Evolutionary conservation across 2,797 vertebrate species (phyloP), one percentile per base, ranked within the genome.

Genomic region (Falco columbarius): DNA sequence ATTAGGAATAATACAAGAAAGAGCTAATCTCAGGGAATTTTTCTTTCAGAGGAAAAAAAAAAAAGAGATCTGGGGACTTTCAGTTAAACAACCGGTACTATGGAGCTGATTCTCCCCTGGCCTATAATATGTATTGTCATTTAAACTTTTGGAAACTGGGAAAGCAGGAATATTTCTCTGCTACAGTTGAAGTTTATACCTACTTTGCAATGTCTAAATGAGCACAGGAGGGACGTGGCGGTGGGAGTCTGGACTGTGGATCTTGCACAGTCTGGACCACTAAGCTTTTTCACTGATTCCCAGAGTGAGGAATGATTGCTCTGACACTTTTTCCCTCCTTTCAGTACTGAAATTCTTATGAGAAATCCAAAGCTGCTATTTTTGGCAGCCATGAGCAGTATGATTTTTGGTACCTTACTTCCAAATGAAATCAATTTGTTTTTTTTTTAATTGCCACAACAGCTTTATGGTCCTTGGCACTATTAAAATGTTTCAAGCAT

Each of bases 281-380:
- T 89, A 86, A 79, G 74, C 73, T 91, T 94, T 86, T 90, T 76
- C 1, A 2, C 38, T 72, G 86, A 80, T 95, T 97, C 88, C 67
- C 83, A 90, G 55, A 58, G 81, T 91, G 83, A 89, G 74, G 63
- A 92, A 89, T 89, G 67, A 94, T 87, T 94, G 81, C 74, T 83
- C 73, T 93, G 95, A 95, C 88, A 54, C 72, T 93, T 92, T 89
- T 12, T 1, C 71, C 71, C 90, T 80, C 59, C 51, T 81, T 89
- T 95, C 63, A 63, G 56, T 58, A 14, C 77, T 80, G 74, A 87
- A 94, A 91, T 86, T 86, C 73, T 86, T 89, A 75, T 29, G 62
- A 95, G 83, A 93, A 95, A 93, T 87, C 74, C 86, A 83, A 95
- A 91, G 71, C 71, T 95, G 93, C 90, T 96, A 77, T 94, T 96